A percentile compares a stretch with the other conserved stretches of the same genome.
Conservation (phyloP, 2,888 invertebrate genomes). For the Myopa testacea region DNA sequence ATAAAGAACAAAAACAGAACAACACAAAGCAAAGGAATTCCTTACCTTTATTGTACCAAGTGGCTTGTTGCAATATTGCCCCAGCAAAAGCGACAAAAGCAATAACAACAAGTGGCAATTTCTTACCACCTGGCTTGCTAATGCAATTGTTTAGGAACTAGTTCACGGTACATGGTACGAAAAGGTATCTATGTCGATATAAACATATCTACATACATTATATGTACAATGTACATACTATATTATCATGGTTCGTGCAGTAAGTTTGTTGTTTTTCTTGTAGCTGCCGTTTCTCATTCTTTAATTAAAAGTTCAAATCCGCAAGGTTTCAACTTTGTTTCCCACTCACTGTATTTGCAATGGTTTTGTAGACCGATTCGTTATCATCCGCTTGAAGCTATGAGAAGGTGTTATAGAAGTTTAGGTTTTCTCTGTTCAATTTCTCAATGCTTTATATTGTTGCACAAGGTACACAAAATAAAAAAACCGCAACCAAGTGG, state of each 20-base stretch:
- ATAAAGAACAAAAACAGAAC: no score
- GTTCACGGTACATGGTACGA: not conserved
- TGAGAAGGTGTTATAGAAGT: not conserved
- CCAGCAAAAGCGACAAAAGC: not conserved
- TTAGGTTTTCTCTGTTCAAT: not conserved
- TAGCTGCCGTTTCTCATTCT: not conserved
- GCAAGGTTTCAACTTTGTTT: constrained; percentile 14
- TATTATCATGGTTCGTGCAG: not conserved
- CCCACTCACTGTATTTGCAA: constrained; percentile 13
- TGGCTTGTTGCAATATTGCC: no score
- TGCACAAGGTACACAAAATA: not conserved
- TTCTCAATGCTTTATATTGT: not conserved
- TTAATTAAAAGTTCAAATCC: not conserved
- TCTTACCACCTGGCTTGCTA: not conserved
- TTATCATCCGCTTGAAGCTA: not conserved
- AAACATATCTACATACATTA: not conserved
- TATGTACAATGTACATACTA: no score
- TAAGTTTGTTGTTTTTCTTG: not conserved
- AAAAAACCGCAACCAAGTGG: not conserved
- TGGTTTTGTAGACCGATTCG: not conserved
- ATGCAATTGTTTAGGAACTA: not conserved
- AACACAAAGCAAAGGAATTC: no score
- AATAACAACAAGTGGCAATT: not conserved
- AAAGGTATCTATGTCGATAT: no score
- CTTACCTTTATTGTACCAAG: no score